Evolutionary conservation across 2,113 vertebrate species (phyloP).

Genomic region (human): GRCh38 chr4:25627501-25628000

Average conservation of each 20-base stretch:
- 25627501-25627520: too few species aligned
- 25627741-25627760: background rate
- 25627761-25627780: background rate
- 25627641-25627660: background rate
- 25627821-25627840: background rate
- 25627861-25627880: background rate
- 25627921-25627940: background rate
- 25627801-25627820: background rate
- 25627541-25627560: too few species aligned
- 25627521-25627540: too few species aligned
- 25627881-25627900: background rate
- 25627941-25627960: background rate
- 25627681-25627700: background rate
- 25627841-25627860: background rate
- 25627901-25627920: background rate
- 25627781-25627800: background rate
- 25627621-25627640: background rate
- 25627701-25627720: background rate
- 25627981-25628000: too few species aligned
- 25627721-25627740: background rate
- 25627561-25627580: too few species aligned
- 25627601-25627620: too few species aligned
- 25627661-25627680: background rate
- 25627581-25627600: too few species aligned
- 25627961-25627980: background rate